Evolutionary conservation across 2,888 invertebrate species (phyloP).

Genomic region (Ischnus inquisitorius): DNA sequence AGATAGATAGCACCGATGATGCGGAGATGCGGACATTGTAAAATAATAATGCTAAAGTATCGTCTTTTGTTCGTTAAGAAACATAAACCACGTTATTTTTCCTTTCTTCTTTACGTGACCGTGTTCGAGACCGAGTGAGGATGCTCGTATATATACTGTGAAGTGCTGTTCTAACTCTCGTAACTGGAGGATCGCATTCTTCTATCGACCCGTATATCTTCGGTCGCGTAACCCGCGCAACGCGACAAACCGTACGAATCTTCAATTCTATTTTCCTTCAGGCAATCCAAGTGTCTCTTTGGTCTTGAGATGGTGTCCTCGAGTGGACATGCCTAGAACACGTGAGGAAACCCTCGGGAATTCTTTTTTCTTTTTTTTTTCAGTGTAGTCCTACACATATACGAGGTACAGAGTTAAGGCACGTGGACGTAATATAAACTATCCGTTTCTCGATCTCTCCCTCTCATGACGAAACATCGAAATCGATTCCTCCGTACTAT

Average conservation of each 20-base stretch:
- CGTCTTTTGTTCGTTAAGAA: background rate
- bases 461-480: slow-evolving; percentile 42
- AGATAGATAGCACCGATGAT: no score
- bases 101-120: background rate
- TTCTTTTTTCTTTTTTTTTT: slow-evolving; percentile 13
- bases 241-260: background rate
- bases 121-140: background rate
- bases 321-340: slow-evolving; percentile 3
- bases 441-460: slow-evolving; percentile 27
- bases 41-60: background rate
- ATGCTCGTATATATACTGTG: background rate
- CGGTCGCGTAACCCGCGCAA: slow-evolving; percentile 15
- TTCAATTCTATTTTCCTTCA: slow-evolving; percentile 27
- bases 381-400: slow-evolving; percentile 47
- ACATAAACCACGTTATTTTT: slow-evolving; percentile 16
- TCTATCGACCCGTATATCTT: slow-evolving; percentile 6
- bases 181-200: slow-evolving; percentile 17
- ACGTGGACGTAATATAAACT: slow-evolving; percentile 53
- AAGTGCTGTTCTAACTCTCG: slow-evolving; percentile 9
- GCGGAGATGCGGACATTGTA: background rate
- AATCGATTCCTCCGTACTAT: slow-evolving; percentile 54
- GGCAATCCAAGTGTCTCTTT: background rate
- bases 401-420: slow-evolving; percentile 1
- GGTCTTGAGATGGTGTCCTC: slow-evolving; percentile 37
- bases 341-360: background rate